A percentile compares a stretch with the other conserved stretches of the same genome.
Evolutionary conservation across 2,113 vertebrate genomes (phyloP).

Genomic region (Sturnira hondurensis): DNA sequence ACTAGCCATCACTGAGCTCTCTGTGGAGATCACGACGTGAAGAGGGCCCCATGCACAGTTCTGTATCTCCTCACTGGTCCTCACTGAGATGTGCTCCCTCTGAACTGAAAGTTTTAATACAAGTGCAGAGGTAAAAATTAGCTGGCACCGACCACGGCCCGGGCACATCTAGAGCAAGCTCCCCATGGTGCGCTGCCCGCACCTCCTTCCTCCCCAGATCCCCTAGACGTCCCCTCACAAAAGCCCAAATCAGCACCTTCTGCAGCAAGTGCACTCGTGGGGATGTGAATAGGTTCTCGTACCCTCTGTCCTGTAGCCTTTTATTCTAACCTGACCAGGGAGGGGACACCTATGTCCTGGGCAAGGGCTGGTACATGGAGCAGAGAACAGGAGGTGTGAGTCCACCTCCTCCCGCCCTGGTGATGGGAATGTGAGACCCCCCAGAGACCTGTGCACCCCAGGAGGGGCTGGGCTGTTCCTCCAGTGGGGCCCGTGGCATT

Average conservation of each 20-base stretch:
- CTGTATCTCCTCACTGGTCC: not conserved
- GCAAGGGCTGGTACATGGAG: not conserved
- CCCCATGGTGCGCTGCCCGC: accelerated
- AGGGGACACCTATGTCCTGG: not conserved
- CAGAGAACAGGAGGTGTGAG: not conserved
- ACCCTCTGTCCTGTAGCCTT: not conserved
- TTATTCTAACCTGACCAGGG: not conserved
- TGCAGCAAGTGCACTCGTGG: not conserved
- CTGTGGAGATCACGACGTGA: not conserved
- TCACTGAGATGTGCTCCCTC: not conserved
- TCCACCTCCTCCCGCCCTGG: not conserved
- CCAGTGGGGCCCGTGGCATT: accelerated
- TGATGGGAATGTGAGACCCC: not conserved
- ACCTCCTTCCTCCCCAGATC: not conserved
- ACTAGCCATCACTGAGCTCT: not conserved
- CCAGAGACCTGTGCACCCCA: accelerated
- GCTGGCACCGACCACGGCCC: not conserved
- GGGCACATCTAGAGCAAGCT: not conserved
- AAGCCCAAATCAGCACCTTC: not conserved
- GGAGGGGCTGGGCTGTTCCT: not conserved
- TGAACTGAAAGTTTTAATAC: not conserved
- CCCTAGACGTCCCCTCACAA: accelerated
- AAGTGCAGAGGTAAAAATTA: not conserved
- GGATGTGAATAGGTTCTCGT: not conserved
- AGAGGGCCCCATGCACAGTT: not conserved